phyloP scores from a whole-genome alignment of 2,888 invertebrate genomes.

The Ametastegia equiseti region DNA sequence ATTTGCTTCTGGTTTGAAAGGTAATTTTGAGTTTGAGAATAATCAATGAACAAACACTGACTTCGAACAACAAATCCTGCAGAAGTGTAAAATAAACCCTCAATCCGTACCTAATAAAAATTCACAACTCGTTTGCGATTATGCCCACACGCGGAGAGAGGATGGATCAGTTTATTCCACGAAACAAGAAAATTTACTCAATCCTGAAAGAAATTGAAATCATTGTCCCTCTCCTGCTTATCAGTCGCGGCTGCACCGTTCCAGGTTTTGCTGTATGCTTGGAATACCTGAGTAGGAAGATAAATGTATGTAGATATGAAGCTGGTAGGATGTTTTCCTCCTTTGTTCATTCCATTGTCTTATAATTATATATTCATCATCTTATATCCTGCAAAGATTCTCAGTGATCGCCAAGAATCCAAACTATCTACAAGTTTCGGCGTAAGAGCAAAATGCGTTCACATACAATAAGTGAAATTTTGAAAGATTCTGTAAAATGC shows the following conservation, averaged over 20 bases:
- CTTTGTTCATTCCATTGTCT: slow-evolving; percentile 20
- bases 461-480: too few species aligned
- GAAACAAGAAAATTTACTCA: too few species aligned
- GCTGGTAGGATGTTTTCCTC: neutral
- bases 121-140: neutral
- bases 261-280: slow-evolving; percentile 16
- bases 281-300: slow-evolving; percentile 1
- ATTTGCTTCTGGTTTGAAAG: too few species aligned
- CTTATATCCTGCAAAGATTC: neutral
- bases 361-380: neutral
- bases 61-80: too few species aligned
- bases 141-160: neutral
- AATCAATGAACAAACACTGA: neutral
- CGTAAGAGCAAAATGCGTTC: too few species aligned
- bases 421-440: too few species aligned
- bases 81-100: neutral
- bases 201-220: neutral
- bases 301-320: neutral
- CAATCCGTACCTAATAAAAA: neutral
- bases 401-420: neutral
- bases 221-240: neutral
- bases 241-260: neutral
- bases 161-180: too few species aligned
- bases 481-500: too few species aligned
- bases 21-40: neutral